phyloP scores from a whole-genome alignment of 2,888 invertebrate species.

The Ferrisia virgata region DNA sequence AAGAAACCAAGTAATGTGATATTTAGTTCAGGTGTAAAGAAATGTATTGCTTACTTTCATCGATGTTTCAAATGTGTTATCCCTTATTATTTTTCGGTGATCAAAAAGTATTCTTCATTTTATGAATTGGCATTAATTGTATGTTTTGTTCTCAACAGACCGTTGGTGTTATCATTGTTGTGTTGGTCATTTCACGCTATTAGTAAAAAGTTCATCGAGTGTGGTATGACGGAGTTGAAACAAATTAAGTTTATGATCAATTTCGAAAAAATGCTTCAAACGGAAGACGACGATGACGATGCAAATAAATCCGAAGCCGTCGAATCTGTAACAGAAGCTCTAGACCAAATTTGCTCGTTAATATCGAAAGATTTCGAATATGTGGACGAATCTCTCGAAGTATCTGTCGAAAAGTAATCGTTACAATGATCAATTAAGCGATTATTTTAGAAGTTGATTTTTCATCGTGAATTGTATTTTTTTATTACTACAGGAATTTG shows the following conservation, averaged over 20 bases:
- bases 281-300: background rate
- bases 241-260: background rate
- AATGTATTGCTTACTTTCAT: too few species aligned
- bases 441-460: background rate
- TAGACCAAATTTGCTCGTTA: background rate
- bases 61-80: too few species aligned
- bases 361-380: conserved; percentile 28
- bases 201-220: conserved; percentile 5
- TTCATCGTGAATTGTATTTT: background rate
- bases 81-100: too few species aligned
- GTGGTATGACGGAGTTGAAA: conserved; percentile 16
- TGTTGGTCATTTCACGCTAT: conserved; percentile 25
- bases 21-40: background rate
- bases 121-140: background rate
- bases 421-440: background rate
- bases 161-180: conserved; percentile 22
- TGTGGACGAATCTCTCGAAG: background rate
- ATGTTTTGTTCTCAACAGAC: background rate
- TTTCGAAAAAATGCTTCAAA: conserved; percentile 32
- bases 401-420: conserved; percentile 9
- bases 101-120: too few species aligned
- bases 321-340: background rate
- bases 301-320: background rate
- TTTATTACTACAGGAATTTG: background rate
- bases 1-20: background rate